These are phyloP conservation scores for Trissoscelio sp. DNA, from an alignment of 2,888 invertebrate species.

Conservation along the genomic window DNA sequence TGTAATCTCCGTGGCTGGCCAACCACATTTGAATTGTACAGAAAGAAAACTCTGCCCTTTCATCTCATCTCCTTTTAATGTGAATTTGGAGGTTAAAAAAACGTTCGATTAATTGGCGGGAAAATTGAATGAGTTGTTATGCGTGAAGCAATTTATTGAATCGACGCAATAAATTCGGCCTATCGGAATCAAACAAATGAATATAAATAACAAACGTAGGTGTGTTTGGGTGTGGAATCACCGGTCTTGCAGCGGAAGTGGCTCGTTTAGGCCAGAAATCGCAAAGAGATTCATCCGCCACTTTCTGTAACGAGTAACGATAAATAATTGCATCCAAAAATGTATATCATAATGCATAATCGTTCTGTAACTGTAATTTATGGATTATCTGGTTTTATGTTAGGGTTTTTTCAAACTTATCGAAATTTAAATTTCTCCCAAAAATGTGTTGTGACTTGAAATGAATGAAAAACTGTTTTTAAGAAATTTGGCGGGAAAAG, in stretches of 20 bases:
- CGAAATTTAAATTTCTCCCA: too few species aligned
- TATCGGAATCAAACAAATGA: slow-evolving; percentile 50
- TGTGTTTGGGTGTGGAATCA: slow-evolving; percentile 66
- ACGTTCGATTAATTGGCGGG: background rate
- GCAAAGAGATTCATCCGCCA: slow-evolving; percentile 57
- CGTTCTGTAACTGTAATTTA: background rate
- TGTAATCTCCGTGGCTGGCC: too few species aligned
- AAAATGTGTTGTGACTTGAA: too few species aligned
- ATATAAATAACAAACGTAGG: slow-evolving; percentile 65
- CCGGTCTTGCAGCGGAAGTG: slow-evolving; percentile 62
- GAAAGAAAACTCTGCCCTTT: too few species aligned
- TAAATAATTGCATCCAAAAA: slow-evolving; percentile 33
- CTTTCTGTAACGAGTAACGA: slow-evolving; percentile 45
- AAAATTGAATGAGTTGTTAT: slow-evolving; percentile 9
- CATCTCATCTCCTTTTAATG: too few species aligned
- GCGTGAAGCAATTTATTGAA: slow-evolving; percentile 12
- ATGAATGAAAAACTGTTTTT: too few species aligned
- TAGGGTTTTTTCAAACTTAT: too few species aligned
- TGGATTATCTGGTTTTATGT: too few species aligned
- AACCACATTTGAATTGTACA: too few species aligned
- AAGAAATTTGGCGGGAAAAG: too few species aligned
- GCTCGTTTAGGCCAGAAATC: slow-evolving; percentile 66
- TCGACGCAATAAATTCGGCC: slow-evolving; percentile 49
- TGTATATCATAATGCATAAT: background rate
- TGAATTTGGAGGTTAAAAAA: slow-evolving; percentile 14